Percentiles rank a stretch among this genome's conserved stretches.
Conservation (phyloP, 2,113 vertebrate genomes). For the Coregonus clupeaformis region DNA sequence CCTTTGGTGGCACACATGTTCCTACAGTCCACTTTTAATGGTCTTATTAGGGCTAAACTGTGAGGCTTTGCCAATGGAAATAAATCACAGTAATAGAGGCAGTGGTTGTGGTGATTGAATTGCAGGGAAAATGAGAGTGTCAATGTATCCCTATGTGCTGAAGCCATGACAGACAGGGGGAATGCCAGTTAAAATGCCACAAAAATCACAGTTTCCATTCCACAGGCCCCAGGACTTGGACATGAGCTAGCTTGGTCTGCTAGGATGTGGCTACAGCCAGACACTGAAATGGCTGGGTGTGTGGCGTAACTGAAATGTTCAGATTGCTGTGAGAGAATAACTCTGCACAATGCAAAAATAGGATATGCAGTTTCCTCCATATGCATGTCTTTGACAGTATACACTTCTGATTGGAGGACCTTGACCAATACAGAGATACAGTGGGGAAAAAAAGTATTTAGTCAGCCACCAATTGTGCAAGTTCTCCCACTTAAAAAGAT, state of each 20-base stretch:
- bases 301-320: constrained; percentile 26
- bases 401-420: too few relatives aligned
- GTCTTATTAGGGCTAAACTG: constrained; percentile 1
- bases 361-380: neutral
- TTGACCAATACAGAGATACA: too few relatives aligned
- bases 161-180: constrained; percentile 16
- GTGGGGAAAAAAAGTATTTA: too few relatives aligned
- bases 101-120: neutral
- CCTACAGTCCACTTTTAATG: neutral
- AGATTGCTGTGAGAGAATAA: constrained; percentile 15
- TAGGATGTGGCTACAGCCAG: constrained; percentile 25
- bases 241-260: neutral
- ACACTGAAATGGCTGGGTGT: constrained; percentile 10
- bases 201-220: constrained; percentile 19
- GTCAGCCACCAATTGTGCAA: too few relatives aligned
- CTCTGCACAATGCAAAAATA: neutral
- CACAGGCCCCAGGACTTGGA: too few relatives aligned
- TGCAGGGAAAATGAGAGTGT: constrained; percentile 10
- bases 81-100: neutral
- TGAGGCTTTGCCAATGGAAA: neutral
- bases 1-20: constrained; percentile 1
- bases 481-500: too few relatives aligned
- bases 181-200: constrained; percentile 19
- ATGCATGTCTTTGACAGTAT: too few relatives aligned
- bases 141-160: neutral